Percentiles rank a stretch among this genome's conserved stretches.
Evolutionary conservation across 2,888 invertebrate genomes (phyloP).

Genomic region (Drosophila parthenogenetica): DNA sequence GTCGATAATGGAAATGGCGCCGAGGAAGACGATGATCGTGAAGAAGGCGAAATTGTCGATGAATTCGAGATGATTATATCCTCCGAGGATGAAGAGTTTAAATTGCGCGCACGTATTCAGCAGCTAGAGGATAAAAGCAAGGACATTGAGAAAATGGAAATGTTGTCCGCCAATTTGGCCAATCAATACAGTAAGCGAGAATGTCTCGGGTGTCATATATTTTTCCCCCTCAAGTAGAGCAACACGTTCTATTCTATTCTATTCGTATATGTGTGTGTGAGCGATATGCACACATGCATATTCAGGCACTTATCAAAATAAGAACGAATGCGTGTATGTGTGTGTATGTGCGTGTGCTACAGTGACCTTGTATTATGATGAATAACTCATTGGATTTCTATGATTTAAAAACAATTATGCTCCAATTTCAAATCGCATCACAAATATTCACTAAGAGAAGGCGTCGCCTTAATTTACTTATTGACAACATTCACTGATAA

Average conservation of each 20-base stretch:
- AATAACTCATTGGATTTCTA: conserved; percentile 9
- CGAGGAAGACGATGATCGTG: conserved; percentile 70
- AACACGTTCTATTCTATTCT: conserved; percentile 36
- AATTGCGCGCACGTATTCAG: conserved; percentile 82
- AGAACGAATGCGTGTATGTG: conserved; percentile 2
- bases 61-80: conserved; percentile 85
- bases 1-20: conserved; percentile 44
- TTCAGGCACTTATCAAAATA: not conserved
- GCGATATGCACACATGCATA: not conserved
- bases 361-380: conserved; percentile 23
- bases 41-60: conserved; percentile 84
- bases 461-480: conserved; percentile 4
- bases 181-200: conserved; percentile 77
- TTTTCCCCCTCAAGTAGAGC: conserved; percentile 5
- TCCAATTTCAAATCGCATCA: not conserved
- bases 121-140: conserved; percentile 84
- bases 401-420: not conserved
- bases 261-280: not conserved
- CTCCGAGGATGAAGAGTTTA: conserved; percentile 83
- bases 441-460: not conserved
- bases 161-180: conserved; percentile 79
- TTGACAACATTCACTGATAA: conserved; percentile 14
- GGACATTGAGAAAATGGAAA: conserved; percentile 84
- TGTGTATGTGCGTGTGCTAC: not conserved
- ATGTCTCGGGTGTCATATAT: not conserved